Evolutionary conservation across 2,888 invertebrate species (phyloP).

Genomic region (Cheilosia impressa): DNA sequence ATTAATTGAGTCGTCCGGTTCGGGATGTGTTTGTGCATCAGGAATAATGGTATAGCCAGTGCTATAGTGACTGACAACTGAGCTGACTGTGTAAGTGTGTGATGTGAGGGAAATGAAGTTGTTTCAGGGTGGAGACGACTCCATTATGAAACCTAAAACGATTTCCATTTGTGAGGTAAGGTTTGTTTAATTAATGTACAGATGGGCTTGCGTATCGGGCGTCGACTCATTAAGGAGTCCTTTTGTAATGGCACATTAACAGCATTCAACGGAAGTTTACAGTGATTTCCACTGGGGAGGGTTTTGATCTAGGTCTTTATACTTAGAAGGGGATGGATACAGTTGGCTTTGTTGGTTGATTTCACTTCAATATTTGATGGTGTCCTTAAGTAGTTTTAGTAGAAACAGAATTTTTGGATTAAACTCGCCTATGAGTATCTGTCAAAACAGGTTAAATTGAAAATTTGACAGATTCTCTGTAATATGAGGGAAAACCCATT

Average conservation of each 20-base stretch:
- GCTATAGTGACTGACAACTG: constrained; percentile 17
- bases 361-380: too few species aligned
- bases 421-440: too few species aligned
- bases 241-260: not conserved
- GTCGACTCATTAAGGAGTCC: constrained; percentile 23
- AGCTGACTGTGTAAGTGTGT: constrained; percentile 6
- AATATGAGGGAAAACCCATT: too few species aligned
- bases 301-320: not conserved
- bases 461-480: too few species aligned
- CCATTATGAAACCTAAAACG: constrained; percentile 67
- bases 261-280: not conserved
- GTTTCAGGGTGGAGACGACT: constrained; percentile 43
- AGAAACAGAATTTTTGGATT: too few species aligned
- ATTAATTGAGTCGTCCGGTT: constrained; percentile 70
- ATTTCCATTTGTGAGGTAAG: constrained; percentile 33
- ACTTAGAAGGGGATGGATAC: too few species aligned
- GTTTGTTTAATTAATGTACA: constrained; percentile 47
- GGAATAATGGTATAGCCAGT: constrained; percentile 25
- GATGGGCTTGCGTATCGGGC: constrained; percentile 31
- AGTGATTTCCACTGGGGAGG: not conserved
- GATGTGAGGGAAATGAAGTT: constrained; percentile 31
- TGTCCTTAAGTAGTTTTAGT: too few species aligned
- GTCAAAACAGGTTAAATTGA: too few species aligned
- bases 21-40: constrained; percentile 52
- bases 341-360: too few species aligned